Evolutionary conservation across 2,113 vertebrate species (phyloP).

Genomic region (Silurus asotus): DNA sequence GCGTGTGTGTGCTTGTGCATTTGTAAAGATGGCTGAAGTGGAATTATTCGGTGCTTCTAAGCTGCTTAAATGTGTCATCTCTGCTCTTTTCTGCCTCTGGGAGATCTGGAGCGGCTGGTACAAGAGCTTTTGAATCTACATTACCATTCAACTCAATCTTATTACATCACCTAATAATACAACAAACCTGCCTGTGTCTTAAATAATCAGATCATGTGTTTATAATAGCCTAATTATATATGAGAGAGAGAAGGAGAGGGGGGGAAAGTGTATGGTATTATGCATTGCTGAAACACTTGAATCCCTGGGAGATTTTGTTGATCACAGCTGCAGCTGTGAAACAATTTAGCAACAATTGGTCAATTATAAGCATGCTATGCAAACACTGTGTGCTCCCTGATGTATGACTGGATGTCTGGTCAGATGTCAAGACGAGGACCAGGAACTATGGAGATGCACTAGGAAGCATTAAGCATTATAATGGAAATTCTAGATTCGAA

Average conservation of each 20-base stretch:
- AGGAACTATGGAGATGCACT: too few relatives aligned
- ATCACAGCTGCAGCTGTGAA: constrained; percentile 10
- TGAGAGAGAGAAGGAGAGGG: constrained; percentile 7
- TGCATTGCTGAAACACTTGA: background rate
- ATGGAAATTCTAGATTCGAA: too few relatives aligned
- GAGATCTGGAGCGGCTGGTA: constrained; percentile 21
- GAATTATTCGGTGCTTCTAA: constrained; percentile 36
- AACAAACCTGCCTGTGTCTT: constrained; percentile 57
- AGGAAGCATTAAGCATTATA: too few relatives aligned
- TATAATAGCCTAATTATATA: constrained; percentile 49
- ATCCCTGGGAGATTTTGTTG: background rate
- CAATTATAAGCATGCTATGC: background rate
- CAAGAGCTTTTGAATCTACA: constrained; percentile 46
- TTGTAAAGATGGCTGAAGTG: constrained; percentile 18
- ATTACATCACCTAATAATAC: constrained; percentile 62
- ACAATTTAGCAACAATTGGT: constrained; percentile 31
- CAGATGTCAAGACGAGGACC: too few relatives aligned
- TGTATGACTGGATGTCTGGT: background rate
- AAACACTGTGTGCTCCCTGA: background rate
- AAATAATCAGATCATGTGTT: constrained; percentile 66
- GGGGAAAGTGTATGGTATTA: background rate
- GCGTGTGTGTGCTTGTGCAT: constrained; percentile 13
- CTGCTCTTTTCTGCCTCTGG: constrained; percentile 44
- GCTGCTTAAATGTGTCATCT: constrained; percentile 36
- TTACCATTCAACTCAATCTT: constrained; percentile 58